Conservation (phyloP, 2,888 invertebrate species). For the Eilema sororculum region DNA sequence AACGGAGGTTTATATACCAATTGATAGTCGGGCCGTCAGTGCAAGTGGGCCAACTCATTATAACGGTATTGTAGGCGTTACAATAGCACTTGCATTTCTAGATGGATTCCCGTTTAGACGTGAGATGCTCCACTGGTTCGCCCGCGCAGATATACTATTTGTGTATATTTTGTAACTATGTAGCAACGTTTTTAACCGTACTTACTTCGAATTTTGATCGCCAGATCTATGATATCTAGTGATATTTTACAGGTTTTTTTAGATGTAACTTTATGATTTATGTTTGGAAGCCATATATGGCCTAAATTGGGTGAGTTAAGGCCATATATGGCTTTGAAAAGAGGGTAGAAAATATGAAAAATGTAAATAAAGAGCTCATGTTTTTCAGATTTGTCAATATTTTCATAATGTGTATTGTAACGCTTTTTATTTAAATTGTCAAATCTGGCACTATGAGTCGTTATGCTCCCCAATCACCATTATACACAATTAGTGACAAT, state of each 20-base stretch:
- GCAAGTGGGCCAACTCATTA: conserved; percentile 57
- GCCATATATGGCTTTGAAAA: no score
- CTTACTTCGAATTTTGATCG: no score
- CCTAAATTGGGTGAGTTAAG: no score
- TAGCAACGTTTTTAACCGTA: neutral
- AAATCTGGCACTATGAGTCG: conserved; percentile 23
- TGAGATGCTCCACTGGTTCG: conserved; percentile 49
- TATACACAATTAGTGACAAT: conserved; percentile 64
- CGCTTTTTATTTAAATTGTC: conserved; percentile 29
- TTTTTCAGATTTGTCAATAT: neutral
- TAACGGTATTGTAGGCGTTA: conserved; percentile 63
- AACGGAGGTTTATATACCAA: conserved; percentile 19
- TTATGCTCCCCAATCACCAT: conserved; percentile 42
- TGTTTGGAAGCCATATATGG: neutral
- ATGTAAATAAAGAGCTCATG: no score
- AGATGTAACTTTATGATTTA: neutral
- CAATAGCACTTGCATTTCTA: conserved; percentile 60
- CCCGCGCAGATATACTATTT: conserved; percentile 42
- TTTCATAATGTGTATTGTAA: conserved; percentile 24
- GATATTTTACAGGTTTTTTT: no score
- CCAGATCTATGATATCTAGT: no score
- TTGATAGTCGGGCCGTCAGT: conserved; percentile 24
- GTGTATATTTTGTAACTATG: conserved; percentile 27
- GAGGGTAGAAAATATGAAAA: no score
- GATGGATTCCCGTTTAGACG: conserved; percentile 50